Evolutionary conservation across 1,140 invertebrate genomes (phyloP).

Genomic region (Drosophila hydei): DNA sequence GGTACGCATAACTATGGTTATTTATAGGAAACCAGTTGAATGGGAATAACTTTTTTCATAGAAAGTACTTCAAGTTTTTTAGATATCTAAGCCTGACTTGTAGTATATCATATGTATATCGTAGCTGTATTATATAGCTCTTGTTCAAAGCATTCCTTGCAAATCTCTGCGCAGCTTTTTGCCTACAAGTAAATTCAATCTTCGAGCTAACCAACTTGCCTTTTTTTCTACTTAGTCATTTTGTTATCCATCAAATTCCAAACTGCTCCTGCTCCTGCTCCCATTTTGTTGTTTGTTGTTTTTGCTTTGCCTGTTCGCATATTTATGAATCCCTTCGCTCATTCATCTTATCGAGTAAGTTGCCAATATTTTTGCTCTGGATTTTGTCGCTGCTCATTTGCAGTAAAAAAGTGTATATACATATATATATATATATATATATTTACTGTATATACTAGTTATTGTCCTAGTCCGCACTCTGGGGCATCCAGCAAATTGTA

Average conservation of each 20-base stretch:
- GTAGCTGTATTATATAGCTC: no score
- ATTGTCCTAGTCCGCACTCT: conserved; percentile 21
- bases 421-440: conserved; percentile 5
- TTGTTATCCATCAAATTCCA: conserved; percentile 4
- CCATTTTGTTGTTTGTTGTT: conserved; percentile 21
- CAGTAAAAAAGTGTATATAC: conserved; percentile 54
- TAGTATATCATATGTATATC: no score
- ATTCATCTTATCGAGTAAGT: conserved; percentile 64
- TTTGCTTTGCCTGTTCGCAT: conserved; percentile 26
- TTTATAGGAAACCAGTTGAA: no score
- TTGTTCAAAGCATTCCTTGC: no score
- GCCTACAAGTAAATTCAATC: no score
- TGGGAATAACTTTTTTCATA: no score
- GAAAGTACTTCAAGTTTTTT: no score
- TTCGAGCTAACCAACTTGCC: no score
- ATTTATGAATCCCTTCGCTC: conserved; percentile 61
- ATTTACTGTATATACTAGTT: conserved; percentile 24
- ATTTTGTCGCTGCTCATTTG: conserved; percentile 55
- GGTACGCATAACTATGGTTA: no score
- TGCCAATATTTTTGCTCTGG: conserved; percentile 52
- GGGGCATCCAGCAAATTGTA: conserved; percentile 38
- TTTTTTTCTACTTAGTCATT: no score
- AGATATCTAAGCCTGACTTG: no score
- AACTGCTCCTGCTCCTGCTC: not conserved
- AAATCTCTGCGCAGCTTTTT: no score